These are phyloP conservation scores for Heliconius erato DNA, from an alignment of 2,888 invertebrate genomes.

Conservation along the genomic window DNA sequence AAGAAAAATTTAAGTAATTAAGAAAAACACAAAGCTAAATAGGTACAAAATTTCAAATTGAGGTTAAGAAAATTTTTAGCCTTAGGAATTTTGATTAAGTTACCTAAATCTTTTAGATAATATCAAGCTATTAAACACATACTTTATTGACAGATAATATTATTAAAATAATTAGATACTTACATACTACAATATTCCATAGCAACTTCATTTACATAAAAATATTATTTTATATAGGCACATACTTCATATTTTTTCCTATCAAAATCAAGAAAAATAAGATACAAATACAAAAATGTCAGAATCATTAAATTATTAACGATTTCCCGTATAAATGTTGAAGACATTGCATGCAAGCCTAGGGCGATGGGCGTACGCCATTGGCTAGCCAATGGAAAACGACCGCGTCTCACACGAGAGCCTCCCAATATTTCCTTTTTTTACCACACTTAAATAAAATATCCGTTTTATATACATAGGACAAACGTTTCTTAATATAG, in stretches of 20 bases:
- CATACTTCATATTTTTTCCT: neutral
- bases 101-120: no score
- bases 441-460: slow-evolving; percentile 71
- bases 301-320: slow-evolving; percentile 61
- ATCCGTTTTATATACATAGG: slow-evolving; percentile 71
- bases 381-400: slow-evolving; percentile 67
- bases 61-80: no score
- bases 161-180: no score
- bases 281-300: neutral
- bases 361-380: slow-evolving; percentile 77
- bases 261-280: neutral
- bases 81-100: no score
- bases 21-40: no score
- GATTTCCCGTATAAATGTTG: slow-evolving; percentile 72
- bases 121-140: no score
- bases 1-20: no score
- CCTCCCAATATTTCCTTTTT: slow-evolving; percentile 70
- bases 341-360: slow-evolving; percentile 69
- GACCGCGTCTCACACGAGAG: slow-evolving; percentile 56
- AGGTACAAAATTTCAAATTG: no score
- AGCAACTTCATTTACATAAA: no score
- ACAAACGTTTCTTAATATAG: slow-evolving; percentile 56
- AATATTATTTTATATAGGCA: no score
- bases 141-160: no score
- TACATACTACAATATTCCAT: no score